Base-by-base conservation (phyloP, 2,888 invertebrate species). In the Apamea sordens region DNA sequence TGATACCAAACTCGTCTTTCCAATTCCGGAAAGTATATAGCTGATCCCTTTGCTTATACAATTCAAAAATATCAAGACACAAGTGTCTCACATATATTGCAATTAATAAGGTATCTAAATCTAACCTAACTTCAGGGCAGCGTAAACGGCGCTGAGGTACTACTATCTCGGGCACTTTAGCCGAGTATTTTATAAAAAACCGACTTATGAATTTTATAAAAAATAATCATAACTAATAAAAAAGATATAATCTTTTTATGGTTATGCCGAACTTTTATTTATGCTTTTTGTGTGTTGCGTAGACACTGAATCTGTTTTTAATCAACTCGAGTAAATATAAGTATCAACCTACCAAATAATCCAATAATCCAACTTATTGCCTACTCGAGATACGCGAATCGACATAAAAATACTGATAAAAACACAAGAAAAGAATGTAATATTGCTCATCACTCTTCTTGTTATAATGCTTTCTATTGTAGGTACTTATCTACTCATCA, bases 61-160 rank as follows among this genome's bases (percentile, higher is more conserved):
- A 21, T 65, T 36, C 8, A 28, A 41, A 77, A 72, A 72, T 72
- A 84, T 63, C 67, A 41, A 50, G 56, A 41, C 63, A 24, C 53
- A 50, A 32, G 13, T 63, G 67, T 56, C 67, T 77, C 53, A 4
- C 28, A 7, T 47, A 32, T 32, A 68, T 47, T 32, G 61, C 28
- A 63, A 72, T 84, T 50, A 78, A 77, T 70, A 36, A 24, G 28
- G 68, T 59, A 56, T 72, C 82, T 84, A 64, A 84, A 84, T 82
- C 47, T 50, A 79, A 63, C 32, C 15, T 15, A 47, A 78, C 47
- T 63, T 44, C 13, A 13, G 24, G 11, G 47, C 15, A 7, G 36
- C 28, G 18, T 41, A 47, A 72, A 72, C 47, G 44, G 21, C 13
- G 36, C 36, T 36, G 36, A 36, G 36, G 36, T 6, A 36, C 36